These are phyloP conservation scores for Sporophila hypoxantha DNA, from an alignment of 2,113 vertebrate genomes.

Conservation along the genomic window DNA sequence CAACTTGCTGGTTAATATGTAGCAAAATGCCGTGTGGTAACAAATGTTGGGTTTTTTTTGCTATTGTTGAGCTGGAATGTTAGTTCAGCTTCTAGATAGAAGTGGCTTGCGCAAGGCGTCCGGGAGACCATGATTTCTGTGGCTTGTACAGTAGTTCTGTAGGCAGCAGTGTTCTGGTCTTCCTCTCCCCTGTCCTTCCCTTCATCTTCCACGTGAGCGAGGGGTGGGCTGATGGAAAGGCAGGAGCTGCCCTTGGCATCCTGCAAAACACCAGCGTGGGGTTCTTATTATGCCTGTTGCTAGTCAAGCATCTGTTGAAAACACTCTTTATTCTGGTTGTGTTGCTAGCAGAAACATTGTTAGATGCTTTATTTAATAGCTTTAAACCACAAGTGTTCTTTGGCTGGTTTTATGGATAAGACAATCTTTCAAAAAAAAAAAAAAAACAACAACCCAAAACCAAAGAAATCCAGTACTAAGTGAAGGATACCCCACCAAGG, in stretches of 20 bases:
- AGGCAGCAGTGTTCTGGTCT: conserved; percentile 4
- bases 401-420: conserved; percentile 28
- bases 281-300: not conserved
- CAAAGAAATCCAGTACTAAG: not conserved
- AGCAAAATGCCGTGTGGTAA: conserved; percentile 40
- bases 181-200: conserved; percentile 13
- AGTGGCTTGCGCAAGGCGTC: conserved; percentile 36
- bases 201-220: not conserved
- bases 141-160: conserved; percentile 32
- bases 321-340: not conserved
- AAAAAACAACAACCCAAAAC: not conserved
- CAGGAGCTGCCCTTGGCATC: not conserved
- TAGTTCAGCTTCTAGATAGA: conserved; percentile 64
- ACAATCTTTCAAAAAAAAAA: not conserved
- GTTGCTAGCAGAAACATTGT: not conserved
- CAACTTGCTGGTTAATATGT: conserved; percentile 64
- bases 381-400: conserved; percentile 6
- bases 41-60: conserved; percentile 6
- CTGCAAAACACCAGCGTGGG: not conserved
- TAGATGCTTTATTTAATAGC: not conserved
- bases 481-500: not conserved
- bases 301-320: conserved; percentile 14
- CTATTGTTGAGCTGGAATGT: conserved; percentile 58
- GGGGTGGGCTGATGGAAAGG: not conserved
- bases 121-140: conserved; percentile 22